Evolutionary conservation across 2,888 invertebrate genomes (phyloP).

Genomic region (Nephrotoma flavescens): DNA sequence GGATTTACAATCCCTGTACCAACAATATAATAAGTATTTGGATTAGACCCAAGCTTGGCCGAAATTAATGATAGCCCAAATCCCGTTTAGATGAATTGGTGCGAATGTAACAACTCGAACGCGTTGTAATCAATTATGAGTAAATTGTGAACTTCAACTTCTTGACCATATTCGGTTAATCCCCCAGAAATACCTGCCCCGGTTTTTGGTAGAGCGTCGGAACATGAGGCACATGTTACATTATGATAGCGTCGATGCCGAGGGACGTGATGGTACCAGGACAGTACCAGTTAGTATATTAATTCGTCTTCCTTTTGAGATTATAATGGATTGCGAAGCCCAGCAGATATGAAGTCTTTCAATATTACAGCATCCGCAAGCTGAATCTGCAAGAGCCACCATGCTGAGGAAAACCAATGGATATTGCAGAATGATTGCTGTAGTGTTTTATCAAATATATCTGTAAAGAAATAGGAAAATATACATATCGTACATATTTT

Average conservation of each 20-base stretch:
- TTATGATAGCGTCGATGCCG: constrained; percentile 66
- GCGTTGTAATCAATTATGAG: constrained; percentile 92
- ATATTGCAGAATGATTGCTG: too few relatives aligned
- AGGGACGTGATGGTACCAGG: constrained; percentile 46
- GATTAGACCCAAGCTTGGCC: constrained; percentile 80
- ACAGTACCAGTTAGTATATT: too few relatives aligned
- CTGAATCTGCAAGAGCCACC: too few relatives aligned
- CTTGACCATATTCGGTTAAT: constrained; percentile 47
- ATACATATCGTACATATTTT: too few relatives aligned
- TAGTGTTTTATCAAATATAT: too few relatives aligned
- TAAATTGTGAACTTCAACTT: constrained; percentile 80
- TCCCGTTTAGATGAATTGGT: constrained; percentile 82
- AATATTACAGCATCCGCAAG: too few relatives aligned
- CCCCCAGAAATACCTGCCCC: constrained; percentile 29
- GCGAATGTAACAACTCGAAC: constrained; percentile 90
- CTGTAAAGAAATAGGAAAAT: too few relatives aligned
- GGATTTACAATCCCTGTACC: constrained; percentile 90
- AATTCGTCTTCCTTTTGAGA: too few relatives aligned
- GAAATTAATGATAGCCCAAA: constrained; percentile 84
- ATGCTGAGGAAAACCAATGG: too few relatives aligned
- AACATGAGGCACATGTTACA: constrained; percentile 41
- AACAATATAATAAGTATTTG: constrained; percentile 80
- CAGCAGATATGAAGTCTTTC: too few relatives aligned
- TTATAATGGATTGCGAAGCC: too few relatives aligned
- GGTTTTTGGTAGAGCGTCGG: constrained; percentile 32